These are phyloP conservation scores for Neosalanx taihuensis DNA, from an alignment of 2,797 vertebrate species.

Conservation along the genomic window DNA sequence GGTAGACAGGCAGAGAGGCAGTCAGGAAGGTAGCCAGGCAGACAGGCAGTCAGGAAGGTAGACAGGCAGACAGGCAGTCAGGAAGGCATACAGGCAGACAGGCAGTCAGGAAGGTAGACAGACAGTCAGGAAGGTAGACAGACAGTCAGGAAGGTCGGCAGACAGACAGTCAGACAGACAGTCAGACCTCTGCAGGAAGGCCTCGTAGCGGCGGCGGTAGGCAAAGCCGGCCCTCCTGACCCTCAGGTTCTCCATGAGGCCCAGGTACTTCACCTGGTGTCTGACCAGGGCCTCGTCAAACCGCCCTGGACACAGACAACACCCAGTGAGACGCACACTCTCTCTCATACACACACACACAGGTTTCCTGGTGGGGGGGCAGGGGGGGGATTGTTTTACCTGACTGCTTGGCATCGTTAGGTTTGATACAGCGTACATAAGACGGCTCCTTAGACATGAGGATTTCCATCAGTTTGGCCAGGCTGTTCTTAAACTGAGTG, in stretches of 20 bases:
- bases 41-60: not conserved
- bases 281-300: conserved; percentile 95
- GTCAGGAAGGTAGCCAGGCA: not conserved
- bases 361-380: not conserved
- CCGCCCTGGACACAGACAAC: conserved; percentile 68
- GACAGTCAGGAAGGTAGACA: too few relatives aligned
- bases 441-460: conserved; percentile 96
- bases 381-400: conserved; percentile 63
- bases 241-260: conserved; percentile 94
- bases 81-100: conserved; percentile 12
- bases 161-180: not conserved
- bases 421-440: conserved; percentile 96
- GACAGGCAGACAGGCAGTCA: not conserved
- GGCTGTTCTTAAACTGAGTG: conserved; percentile 94
- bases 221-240: conserved; percentile 96
- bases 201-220: conserved; percentile 90
- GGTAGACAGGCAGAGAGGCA: not conserved
- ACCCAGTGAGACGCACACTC: not conserved
- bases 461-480: conserved; percentile 93
- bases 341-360: conserved; percentile 8
- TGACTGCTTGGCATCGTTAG: conserved; percentile 93
- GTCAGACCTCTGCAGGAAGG: conserved; percentile 89
- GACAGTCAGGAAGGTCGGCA: not conserved
- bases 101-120: conserved; percentile 5
- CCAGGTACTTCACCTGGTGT: conserved; percentile 97